Base-by-base conservation (phyloP, 2,797 vertebrate species). In the Acropternis orthonyx region DNA sequence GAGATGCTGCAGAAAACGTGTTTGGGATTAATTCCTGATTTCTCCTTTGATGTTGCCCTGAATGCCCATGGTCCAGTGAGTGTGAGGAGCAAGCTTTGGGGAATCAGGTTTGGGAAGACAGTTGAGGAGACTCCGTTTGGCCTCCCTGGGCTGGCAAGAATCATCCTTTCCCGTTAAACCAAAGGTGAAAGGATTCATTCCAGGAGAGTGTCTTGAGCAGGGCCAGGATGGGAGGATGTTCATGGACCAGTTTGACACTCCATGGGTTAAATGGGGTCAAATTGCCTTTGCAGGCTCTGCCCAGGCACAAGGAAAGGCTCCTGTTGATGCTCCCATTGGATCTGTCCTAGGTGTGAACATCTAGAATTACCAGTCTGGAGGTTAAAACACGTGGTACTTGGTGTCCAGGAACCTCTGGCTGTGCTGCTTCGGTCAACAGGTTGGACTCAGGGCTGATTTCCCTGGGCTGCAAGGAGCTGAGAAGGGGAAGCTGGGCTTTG, bases 61-160 rank as follows among this genome's bases (percentile, higher is more conserved):
- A 5, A 4, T 10, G 59, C 22, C n/a, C 6, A 1, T 9, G 44
- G 56, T 28, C 79, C 54, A 84, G 19, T 22, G 48, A 2, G 27
- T 1, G 10, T 0, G n/a, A 6, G 39, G 14, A 63, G 43, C 2
- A 63, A 46, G n/a, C 3, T 3, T 3, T 23, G 65, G 17, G 41
- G 67, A 63, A 72, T 68, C 15, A 32, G 26, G n/a, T 49, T 73
- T 49, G 36, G 24, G n/a, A n/a, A 51, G 36, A 12, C 10, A 52
- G 17, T 3, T 26, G 39, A 63, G 49, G n/a, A 72, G 5, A 32
- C 44, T 84, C 63, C 13, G 18, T 49, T 30, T 84, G 74, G 32
- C 1, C 1, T 36, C 30, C 62, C 56, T 11, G 34, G 30, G 21
- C 43, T 80, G 43, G 22, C 36, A 46, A 68, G n/a, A 30, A 17